Conservation (phyloP, 30 jellyfish, hydroid and myxozoan species). For the Aurelia aurita region DNA sequence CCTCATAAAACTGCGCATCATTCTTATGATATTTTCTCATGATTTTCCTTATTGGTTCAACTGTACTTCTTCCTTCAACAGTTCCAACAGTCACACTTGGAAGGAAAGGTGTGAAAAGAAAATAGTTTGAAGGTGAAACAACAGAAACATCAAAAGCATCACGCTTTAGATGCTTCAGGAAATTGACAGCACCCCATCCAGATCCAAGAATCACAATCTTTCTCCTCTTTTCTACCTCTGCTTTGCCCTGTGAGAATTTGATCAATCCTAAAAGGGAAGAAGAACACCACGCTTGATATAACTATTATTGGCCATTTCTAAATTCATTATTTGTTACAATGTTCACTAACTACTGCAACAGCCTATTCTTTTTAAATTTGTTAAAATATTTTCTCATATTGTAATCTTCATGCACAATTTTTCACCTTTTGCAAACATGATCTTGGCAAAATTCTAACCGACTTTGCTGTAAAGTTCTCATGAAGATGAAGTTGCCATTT, state of each 20-base stretch:
- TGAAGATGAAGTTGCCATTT: too few species aligned
- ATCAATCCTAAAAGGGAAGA: not conserved
- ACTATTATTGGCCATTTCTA: too few species aligned
- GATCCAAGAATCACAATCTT: slow-evolving; percentile 90
- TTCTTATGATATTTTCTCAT: slow-evolving; percentile 47
- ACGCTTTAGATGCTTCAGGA: slow-evolving; percentile 74
- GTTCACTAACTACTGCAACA: too few species aligned
- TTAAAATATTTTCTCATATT: too few species aligned
- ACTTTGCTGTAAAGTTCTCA: too few species aligned
- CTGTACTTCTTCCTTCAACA: slow-evolving; percentile 86
- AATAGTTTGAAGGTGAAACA: slow-evolving; percentile 93
- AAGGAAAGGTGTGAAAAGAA: slow-evolving; percentile 87
- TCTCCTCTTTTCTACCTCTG: slow-evolving; percentile 34
- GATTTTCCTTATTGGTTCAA: slow-evolving; percentile 86
- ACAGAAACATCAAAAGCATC: slow-evolving; percentile 79
- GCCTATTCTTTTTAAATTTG: too few species aligned
- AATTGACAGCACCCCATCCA: slow-evolving; percentile 98
- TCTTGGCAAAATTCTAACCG: too few species aligned
- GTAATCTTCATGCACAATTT: too few species aligned
- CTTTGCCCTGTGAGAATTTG: not conserved
- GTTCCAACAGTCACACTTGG: slow-evolving; percentile 98
- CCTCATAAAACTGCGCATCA: slow-evolving; percentile 80
- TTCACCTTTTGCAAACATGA: too few species aligned
- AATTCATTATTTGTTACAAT: too few species aligned
- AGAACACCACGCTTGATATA: too few species aligned